phyloP scores from a whole-genome alignment of 2,113 vertebrate species.

The Rostratula benghalensis region DNA sequence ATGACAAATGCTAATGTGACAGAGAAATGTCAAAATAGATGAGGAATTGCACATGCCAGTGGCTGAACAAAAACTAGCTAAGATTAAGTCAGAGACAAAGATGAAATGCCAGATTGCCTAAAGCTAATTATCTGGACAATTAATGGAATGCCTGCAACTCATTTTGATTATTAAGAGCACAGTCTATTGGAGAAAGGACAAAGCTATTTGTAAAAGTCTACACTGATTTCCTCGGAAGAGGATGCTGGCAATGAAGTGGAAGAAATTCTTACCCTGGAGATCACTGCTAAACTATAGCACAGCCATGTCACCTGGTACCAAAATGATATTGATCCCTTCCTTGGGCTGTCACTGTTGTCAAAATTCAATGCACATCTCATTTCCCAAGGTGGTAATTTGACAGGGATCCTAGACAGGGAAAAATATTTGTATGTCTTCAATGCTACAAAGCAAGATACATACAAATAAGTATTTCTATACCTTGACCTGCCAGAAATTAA shows the following conservation, averaged over 20 bases:
- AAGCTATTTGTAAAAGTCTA: conserved; percentile 65
- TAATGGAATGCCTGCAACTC: conserved; percentile 74
- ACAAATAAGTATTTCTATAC: background rate
- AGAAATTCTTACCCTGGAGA: conserved; percentile 41
- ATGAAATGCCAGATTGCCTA: conserved; percentile 72
- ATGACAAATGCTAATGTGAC: conserved; percentile 29
- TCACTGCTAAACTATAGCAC: background rate
- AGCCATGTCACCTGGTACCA: background rate
- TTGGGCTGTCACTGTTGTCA: background rate
- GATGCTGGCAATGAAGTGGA: conserved; percentile 58
- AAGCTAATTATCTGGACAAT: conserved; percentile 75
- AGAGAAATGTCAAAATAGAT: conserved; percentile 56
- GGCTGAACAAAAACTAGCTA: conserved; percentile 53
- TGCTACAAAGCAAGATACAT: background rate
- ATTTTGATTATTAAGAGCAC: conserved; percentile 68
- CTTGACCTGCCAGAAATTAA: background rate
- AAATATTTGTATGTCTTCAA: background rate
- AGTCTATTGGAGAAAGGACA: conserved; percentile 66
- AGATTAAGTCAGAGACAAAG: conserved; percentile 69
- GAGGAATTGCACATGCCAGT: conserved; percentile 7
- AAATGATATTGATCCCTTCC: background rate
- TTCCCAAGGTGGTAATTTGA: background rate
- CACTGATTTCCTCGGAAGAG: conserved; percentile 60
- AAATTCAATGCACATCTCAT: background rate
- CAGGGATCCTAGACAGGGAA: background rate